Conservation (phyloP, 1,140 invertebrate genomes). For the Drosophila trapezifrons region DNA sequence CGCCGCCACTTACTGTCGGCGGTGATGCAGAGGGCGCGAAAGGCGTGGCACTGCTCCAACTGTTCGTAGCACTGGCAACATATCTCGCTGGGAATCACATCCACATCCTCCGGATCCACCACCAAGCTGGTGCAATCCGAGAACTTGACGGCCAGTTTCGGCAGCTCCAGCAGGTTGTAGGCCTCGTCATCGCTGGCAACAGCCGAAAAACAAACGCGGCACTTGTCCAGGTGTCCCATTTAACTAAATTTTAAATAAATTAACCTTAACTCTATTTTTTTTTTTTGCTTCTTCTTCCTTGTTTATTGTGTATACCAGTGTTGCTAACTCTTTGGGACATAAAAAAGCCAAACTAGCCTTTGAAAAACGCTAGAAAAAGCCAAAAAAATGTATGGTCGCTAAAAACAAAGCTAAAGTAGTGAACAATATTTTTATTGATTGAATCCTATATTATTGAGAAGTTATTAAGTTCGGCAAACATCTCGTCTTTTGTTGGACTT, state of each 20-base stretch:
- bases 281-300: not conserved
- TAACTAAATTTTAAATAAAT: not conserved
- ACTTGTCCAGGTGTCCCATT: conserved; percentile 39
- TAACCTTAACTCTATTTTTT: too few species aligned
- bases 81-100: conserved; percentile 49
- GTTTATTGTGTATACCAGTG: conserved; percentile 20
- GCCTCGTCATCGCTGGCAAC: conserved; percentile 3
- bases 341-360: too few species aligned
- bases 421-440: too few species aligned
- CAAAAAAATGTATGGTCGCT: too few species aligned
- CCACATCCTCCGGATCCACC: conserved; percentile 25
- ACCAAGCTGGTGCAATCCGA: conserved; percentile 52
- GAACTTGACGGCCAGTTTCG: conserved; percentile 56
- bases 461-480: too few species aligned
- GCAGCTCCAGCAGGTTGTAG: conserved; percentile 46
- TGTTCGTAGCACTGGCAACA: conserved; percentile 56
- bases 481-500: too few species aligned
- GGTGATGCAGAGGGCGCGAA: conserved; percentile 57
- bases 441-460: too few species aligned
- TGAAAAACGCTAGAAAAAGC: too few species aligned
- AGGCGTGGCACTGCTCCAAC: conserved; percentile 56
- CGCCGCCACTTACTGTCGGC: conserved; percentile 49
- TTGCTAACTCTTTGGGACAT: too few species aligned
- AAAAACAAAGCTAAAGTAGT: too few species aligned
- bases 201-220: conserved; percentile 55